A percentile compares a stretch with the other conserved stretches of the same genome.
Evolutionary conservation across 2,888 invertebrate genomes (phyloP).

Genomic region (Lamproptera curius): DNA sequence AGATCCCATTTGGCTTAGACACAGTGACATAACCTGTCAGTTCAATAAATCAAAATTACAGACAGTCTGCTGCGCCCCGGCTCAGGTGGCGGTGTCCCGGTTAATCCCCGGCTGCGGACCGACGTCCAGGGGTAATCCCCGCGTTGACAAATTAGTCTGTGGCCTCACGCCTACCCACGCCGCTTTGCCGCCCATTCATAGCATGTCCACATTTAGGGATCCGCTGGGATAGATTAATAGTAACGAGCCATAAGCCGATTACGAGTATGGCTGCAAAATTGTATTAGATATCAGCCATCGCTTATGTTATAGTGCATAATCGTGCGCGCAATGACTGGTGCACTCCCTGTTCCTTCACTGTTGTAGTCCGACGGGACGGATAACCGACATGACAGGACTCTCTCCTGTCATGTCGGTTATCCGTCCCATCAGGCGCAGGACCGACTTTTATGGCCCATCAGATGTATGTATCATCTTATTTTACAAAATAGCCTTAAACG

Average conservation of each 20-base stretch:
- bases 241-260: too few species aligned
- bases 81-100: constrained; percentile 10
- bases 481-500: too few species aligned
- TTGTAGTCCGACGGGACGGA: not conserved
- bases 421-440: not conserved
- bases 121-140: constrained; percentile 28
- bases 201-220: too few species aligned
- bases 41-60: constrained; percentile 1
- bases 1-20: too few species aligned
- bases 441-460: not conserved
- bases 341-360: not conserved
- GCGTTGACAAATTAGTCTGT: constrained; percentile 35
- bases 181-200: too few species aligned
- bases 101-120: constrained; percentile 16
- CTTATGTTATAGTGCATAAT: not conserved
- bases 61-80: not conserved
- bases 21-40: not conserved
- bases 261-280: too few species aligned
- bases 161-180: constrained; percentile 27
- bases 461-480: not conserved
- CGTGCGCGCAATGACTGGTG: not conserved
- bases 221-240: too few species aligned
- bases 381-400: not conserved
- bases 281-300: too few species aligned
- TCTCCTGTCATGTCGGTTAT: too few species aligned